phyloP scores from a whole-genome alignment of 2,797 vertebrate species.

The Gadopsis bispinosus region DNA sequence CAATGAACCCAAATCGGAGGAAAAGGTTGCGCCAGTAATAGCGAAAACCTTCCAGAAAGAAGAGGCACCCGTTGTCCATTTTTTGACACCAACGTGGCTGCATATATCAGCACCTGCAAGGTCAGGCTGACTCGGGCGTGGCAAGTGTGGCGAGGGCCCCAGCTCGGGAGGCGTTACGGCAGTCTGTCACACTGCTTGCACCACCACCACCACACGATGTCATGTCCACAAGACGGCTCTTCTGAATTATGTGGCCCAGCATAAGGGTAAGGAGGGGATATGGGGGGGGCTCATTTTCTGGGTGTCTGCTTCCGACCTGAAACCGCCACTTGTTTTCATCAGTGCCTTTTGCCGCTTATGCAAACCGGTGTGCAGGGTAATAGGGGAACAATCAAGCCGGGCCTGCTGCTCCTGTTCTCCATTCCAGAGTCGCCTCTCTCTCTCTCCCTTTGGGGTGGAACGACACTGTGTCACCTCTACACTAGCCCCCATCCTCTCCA shows the following conservation, averaged over 20 bases:
- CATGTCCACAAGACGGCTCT: slow-evolving; percentile 84
- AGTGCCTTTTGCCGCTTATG: slow-evolving; percentile 80
- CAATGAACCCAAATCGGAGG: slow-evolving; percentile 68
- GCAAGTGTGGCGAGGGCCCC: slow-evolving; percentile 69
- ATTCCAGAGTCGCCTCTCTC: slow-evolving; percentile 52
- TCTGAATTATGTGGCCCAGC: slow-evolving; percentile 81
- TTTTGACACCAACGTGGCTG: slow-evolving; percentile 70
- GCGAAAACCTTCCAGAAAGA: slow-evolving; percentile 54
- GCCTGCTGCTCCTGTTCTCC: slow-evolving; percentile 70
- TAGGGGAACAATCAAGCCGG: slow-evolving; percentile 77
- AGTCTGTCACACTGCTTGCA: slow-evolving; percentile 82
- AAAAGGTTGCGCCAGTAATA: slow-evolving; percentile 35
- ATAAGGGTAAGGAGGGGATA: slow-evolving; percentile 79
- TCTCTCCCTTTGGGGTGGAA: slow-evolving; percentile 62
- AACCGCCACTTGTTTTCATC: slow-evolving; percentile 85
- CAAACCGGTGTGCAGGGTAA: slow-evolving; percentile 76
- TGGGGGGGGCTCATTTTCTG: slow-evolving; percentile 82
- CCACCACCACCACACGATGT: slow-evolving; percentile 78
- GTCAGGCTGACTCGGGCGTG: slow-evolving; percentile 77
- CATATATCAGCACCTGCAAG: slow-evolving; percentile 83
- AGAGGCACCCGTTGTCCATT: slow-evolving; percentile 67
- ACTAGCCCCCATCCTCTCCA: slow-evolving; percentile 69
- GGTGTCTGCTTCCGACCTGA: slow-evolving; percentile 83
- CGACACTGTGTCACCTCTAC: slow-evolving; percentile 79
- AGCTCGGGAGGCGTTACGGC: slow-evolving; percentile 67